These are phyloP conservation scores for Daboia siamensis DNA, from an alignment of 2,113 vertebrate species.

Conservation along the genomic window DNA sequence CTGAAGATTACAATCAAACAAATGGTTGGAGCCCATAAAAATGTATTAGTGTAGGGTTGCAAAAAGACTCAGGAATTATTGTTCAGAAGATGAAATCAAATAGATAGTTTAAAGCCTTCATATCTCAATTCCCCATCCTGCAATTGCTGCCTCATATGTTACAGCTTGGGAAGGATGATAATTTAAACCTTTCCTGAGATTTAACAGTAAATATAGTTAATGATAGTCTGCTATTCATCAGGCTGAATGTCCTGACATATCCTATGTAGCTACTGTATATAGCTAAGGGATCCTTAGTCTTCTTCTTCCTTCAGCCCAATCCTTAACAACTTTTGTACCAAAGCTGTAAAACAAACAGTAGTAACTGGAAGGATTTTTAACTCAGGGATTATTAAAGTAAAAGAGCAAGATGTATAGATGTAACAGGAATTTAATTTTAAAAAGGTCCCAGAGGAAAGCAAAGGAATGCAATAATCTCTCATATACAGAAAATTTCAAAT, in stretches of 20 bases:
- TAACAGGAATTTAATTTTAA: background rate
- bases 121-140: background rate
- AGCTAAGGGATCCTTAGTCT: background rate
- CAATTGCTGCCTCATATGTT: background rate
- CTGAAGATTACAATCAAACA: background rate
- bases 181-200: background rate
- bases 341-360: background rate
- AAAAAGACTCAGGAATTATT: slow-evolving; percentile 3
- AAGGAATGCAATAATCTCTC: background rate
- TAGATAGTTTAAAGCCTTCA: background rate
- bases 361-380: background rate
- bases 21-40: background rate
- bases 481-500: background rate
- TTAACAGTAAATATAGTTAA: background rate
- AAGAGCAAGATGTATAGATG: background rate
- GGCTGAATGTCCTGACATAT: background rate
- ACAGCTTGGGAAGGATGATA: background rate
- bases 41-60: background rate
- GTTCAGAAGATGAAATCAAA: background rate
- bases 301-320: background rate
- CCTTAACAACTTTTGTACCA: background rate
- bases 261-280: background rate
- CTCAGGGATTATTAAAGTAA: background rate
- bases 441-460: background rate
- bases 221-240: background rate